Conservation (phyloP, 2,888 invertebrate species). For the Ganaspis brasiliensis region DNA sequence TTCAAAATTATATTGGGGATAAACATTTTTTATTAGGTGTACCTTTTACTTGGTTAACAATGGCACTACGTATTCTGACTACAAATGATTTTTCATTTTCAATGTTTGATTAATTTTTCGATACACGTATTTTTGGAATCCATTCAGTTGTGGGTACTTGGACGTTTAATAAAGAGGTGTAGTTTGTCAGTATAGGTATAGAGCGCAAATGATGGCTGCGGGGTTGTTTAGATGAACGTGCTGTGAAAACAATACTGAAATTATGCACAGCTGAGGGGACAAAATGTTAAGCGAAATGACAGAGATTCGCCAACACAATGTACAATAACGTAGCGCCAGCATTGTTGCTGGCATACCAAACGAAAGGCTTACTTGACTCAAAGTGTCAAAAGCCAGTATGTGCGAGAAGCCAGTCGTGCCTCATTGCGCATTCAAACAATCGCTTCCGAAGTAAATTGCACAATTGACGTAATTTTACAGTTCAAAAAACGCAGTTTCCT, state of each 20-base stretch:
- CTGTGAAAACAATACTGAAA: slow-evolving; percentile 28
- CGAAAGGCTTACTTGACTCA: slow-evolving; percentile 12
- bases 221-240: slow-evolving; percentile 33
- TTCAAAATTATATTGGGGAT: no score
- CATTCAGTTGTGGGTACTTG: not conserved
- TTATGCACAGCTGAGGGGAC: not conserved
- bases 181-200: not conserved
- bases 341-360: slow-evolving; percentile 19
- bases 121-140: slow-evolving; percentile 24
- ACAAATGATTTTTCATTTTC: not conserved
- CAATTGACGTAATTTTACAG: slow-evolving; percentile 10
- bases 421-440: slow-evolving; percentile 27
- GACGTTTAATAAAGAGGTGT: not conserved
- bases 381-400: not conserved
- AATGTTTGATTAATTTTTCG: slow-evolving; percentile 7
- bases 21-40: not conserved
- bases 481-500: slow-evolving; percentile 7
- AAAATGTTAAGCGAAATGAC: not conserved
- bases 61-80: not conserved
- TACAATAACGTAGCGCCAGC: slow-evolving; percentile 27
- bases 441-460: slow-evolving; percentile 29
- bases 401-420: slow-evolving; percentile 5
- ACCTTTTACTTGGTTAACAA: not conserved
- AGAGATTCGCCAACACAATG: slow-evolving; percentile 34
- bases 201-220: slow-evolving; percentile 19